Base-by-base conservation (phyloP, 1,140 invertebrate genomes). In the Colletes latitarsis region DNA sequence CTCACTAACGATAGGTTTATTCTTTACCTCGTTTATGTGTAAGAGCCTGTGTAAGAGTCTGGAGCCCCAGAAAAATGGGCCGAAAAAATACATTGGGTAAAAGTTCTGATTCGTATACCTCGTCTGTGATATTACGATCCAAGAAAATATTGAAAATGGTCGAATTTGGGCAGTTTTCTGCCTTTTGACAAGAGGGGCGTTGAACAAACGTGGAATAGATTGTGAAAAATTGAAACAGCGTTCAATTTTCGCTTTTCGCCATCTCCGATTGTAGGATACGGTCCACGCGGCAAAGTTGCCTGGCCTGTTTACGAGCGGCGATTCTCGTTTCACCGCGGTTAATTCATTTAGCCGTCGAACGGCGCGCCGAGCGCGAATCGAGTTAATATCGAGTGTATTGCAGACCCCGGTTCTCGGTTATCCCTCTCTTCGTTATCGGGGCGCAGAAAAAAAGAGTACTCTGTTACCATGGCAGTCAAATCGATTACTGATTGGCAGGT, bases 401-500 rank as follows among this genome's bases (percentile, higher is more conserved):
- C 52, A 71, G 63, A 74, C 58, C 64, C 78, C 41, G 67, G 77
- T 69, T 66, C 57, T 53, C 41, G 60, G 46, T 72, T 82, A 58
- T 81, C 62, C 66, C 82, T 77, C 74, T 67, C 70, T 63, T 67
- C 69, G 81, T 86, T 86, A 81, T 83, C 77, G 58, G 83, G 43
- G 30, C 67, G n/a, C n/a, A 78, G 81, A 69, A 70, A 70, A 72
- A 83, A 85, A 66, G 68, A 64, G 76, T 80, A 75, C n/a, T 74
- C 63, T 83, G 84, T 87, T 87, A 77, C 85, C 84, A 87, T 87
- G 85, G 85, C 43, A 87, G 84, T 83, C 81, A 81, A 87, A 87
- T 87, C 85, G 84, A 87, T 87, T 86, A 83, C 84, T 74, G 85
- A 87, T 85, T 86, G 85, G 81, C 84, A 86, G 84, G 81, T 87